A percentile compares a stretch with the other conserved stretches of the same genome.
Conservation (phyloP, 2,797 vertebrate species). For the Lemur catta region DNA sequence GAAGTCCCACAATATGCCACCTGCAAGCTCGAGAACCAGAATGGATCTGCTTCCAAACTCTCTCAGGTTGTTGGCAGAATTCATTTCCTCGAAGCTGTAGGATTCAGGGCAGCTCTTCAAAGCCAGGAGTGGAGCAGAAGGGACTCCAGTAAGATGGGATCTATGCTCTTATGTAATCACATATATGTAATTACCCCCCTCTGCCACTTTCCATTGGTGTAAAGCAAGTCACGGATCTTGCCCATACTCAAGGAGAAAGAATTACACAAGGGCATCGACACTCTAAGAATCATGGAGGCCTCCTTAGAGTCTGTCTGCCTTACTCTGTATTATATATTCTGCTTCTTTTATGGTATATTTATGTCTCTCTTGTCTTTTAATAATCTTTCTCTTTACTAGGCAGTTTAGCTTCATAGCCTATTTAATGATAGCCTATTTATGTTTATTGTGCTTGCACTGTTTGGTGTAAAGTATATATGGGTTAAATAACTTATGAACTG, state of each 20-base stretch:
- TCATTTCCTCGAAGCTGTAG: background rate
- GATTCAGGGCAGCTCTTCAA: background rate
- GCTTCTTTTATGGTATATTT: background rate
- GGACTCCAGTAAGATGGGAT: background rate
- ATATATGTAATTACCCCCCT: background rate
- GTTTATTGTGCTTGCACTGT: background rate
- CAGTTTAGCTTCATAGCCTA: background rate
- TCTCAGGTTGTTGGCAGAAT: background rate
- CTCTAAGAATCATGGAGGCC: background rate
- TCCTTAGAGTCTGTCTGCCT: background rate
- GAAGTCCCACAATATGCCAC: background rate
- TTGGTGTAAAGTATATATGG: background rate
- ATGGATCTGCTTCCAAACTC: background rate
- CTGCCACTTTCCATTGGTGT: background rate
- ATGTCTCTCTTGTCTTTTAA: conserved; percentile 10
- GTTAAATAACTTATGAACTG: background rate
- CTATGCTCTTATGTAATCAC: background rate
- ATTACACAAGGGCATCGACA: background rate
- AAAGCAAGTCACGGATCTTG: background rate
- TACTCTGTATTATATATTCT: background rate
- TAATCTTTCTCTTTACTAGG: background rate
- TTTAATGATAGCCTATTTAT: background rate
- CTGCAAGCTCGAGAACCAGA: background rate
- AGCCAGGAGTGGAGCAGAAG: background rate
- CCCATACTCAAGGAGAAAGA: background rate